Evolutionary conservation across 2,797 vertebrate genomes (phyloP).

Genomic region (Notoglanidium macrostoma): DNA sequence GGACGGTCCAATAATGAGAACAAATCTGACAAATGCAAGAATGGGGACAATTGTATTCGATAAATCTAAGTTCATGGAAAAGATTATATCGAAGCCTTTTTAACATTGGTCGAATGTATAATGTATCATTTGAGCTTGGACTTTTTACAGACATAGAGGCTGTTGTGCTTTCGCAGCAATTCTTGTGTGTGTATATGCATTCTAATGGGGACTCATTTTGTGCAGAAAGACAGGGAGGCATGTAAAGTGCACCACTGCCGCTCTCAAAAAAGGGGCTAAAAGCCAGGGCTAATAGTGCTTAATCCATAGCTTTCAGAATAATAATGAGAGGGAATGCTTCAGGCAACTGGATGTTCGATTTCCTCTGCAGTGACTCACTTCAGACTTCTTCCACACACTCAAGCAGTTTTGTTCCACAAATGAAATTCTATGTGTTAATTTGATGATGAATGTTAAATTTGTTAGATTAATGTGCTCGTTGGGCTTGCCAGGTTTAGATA

Average conservation of each 20-base stretch:
- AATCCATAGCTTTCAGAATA: constrained; percentile 51
- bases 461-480: constrained; percentile 18
- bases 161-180: constrained; percentile 23
- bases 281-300: constrained; percentile 52
- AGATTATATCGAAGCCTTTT: neutral
- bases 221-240: constrained; percentile 7
- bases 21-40: constrained; percentile 16
- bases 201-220: constrained; percentile 36
- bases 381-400: constrained; percentile 27
- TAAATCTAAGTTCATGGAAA: neutral
- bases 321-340: constrained; percentile 47
- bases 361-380: constrained; percentile 38
- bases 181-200: constrained; percentile 28
- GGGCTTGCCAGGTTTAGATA: neutral
- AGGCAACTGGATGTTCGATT: constrained; percentile 50
- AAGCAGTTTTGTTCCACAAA: constrained; percentile 23
- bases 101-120: constrained; percentile 13
- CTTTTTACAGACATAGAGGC: constrained; percentile 6
- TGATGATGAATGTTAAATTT: constrained; percentile 1
- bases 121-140: neutral
- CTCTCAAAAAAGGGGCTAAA: constrained; percentile 42
- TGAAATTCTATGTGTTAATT: neutral
- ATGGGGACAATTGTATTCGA: neutral
- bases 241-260: constrained; percentile 17
- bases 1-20: neutral